Evolutionary conservation across 1,140 invertebrate species (phyloP), one percentile per base, ranked within the genome.

Genomic region (Sminthurides bifidus): DNA sequence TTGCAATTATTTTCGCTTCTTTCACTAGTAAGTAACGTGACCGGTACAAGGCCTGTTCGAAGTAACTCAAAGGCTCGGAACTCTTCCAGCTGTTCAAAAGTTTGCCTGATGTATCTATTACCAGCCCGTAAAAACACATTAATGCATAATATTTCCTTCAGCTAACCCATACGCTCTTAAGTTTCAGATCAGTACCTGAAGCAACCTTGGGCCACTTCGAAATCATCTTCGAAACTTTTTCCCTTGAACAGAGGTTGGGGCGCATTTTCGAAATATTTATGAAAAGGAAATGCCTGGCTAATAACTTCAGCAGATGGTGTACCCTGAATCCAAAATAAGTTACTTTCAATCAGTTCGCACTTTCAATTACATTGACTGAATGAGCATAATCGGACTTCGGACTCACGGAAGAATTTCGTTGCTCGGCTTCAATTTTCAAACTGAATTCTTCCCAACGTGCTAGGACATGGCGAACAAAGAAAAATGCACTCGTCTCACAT

Each of bases 1-100:
- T 99, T 2, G 96, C 96, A 65, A 99, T 98, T 26, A 99, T 96
- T 75, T 98, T 98, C 0, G 95, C 95, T 73, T 99, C 96, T 71
- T 97, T 97, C 0, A 98, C 92, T 1, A 98, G 72, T 15, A 99
- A 74, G 72, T 99, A 99, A 60, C 95, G 89, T n/a, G 56, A 56
- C 8, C 94, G 76, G 71, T 98, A 96, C 10, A 93, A 71, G n/a
- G 3, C 95, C 95, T 59, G 89, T 95, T 29, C 96, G 76, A 1
- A 98, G 71, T 3, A 98, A 72, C 71, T 99, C 96, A 74, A 99
- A 99, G 0, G 96, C 93, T 52, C 93, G 77, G 67, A 98, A 99
- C 69, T 99, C 94, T 72, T 99, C 95, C 3, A 99, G 70, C 68
- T 98, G 91, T 3, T 85, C 85, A 67, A 99, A 99, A 64, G 98